phyloP scores from a whole-genome alignment of 2,113 vertebrate species.

The Forbesichthys agassizii region DNA sequence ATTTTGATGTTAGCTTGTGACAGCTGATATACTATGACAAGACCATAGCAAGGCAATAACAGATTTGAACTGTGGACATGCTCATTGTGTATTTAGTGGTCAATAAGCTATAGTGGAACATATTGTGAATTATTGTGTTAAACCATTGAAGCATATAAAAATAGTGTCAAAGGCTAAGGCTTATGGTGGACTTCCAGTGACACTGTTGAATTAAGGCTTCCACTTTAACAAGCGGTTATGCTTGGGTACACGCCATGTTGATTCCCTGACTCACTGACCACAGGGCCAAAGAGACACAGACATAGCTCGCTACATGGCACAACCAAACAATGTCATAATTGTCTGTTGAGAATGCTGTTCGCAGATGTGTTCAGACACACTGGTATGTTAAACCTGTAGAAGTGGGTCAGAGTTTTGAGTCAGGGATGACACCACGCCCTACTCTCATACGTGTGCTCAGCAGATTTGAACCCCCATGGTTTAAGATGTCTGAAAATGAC shows the following conservation, averaged over 20 bases:
- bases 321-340: slow-evolving; percentile 53
- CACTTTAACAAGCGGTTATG: slow-evolving; percentile 63
- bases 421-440: slow-evolving; percentile 14
- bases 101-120: neutral
- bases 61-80: neutral
- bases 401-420: slow-evolving; percentile 25
- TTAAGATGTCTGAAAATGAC: slow-evolving; percentile 26
- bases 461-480: slow-evolving; percentile 10
- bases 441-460: slow-evolving; percentile 15
- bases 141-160: slow-evolving; percentile 30
- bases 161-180: slow-evolving; percentile 22
- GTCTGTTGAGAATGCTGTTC: slow-evolving; percentile 33
- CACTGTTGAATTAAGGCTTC: slow-evolving; percentile 59
- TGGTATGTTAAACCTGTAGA: slow-evolving; percentile 15
- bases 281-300: slow-evolving; percentile 45
- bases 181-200: slow-evolving; percentile 53
- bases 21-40: slow-evolving; percentile 38
- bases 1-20: slow-evolving; percentile 31
- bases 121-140: slow-evolving; percentile 9
- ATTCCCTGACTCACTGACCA: slow-evolving; percentile 55
- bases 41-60: slow-evolving; percentile 15
- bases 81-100: slow-evolving; percentile 10
- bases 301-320: slow-evolving; percentile 16
- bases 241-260: slow-evolving; percentile 37
- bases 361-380: slow-evolving; percentile 27